These are phyloP conservation scores for Lacerta viridis DNA, from an alignment of 2,797 vertebrate genomes.

Conservation along the genomic window DNA sequence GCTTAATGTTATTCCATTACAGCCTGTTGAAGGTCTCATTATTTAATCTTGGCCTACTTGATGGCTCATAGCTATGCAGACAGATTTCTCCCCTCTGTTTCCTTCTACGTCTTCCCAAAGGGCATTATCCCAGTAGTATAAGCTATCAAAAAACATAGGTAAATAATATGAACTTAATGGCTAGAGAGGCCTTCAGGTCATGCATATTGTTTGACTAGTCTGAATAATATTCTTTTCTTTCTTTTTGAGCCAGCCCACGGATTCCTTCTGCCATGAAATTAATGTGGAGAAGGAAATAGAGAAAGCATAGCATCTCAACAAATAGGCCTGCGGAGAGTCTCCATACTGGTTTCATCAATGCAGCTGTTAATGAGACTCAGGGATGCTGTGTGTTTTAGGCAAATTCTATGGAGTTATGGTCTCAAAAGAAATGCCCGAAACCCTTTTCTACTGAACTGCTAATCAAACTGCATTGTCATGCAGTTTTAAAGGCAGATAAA, in stretches of 20 bases:
- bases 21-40: conserved; percentile 70
- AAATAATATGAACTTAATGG: conserved; percentile 55
- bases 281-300: conserved; percentile 32
- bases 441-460: conserved; percentile 45
- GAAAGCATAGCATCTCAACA: conserved; percentile 48
- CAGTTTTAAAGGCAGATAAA: conserved; percentile 18
- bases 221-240: conserved; percentile 19
- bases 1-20: conserved; percentile 78
- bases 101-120: conserved; percentile 44
- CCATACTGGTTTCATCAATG: conserved; percentile 18
- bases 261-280: conserved; percentile 37
- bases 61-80: conserved; percentile 52
- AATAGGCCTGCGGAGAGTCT: conserved; percentile 20
- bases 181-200: conserved; percentile 47
- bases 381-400: conserved; percentile 44
- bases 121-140: conserved; percentile 42
- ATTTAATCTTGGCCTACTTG: conserved; percentile 72
- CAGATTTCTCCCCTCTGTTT: background rate
- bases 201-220: conserved; percentile 40
- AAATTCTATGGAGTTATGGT: conserved; percentile 62
- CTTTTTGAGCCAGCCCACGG: background rate
- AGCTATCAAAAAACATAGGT: conserved; percentile 46
- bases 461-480: background rate
- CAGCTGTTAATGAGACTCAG: conserved; percentile 47
- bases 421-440: conserved; percentile 65